Evolutionary conservation across 1,140 invertebrate species (phyloP).

Genomic region (Triops cancriformis): DNA sequence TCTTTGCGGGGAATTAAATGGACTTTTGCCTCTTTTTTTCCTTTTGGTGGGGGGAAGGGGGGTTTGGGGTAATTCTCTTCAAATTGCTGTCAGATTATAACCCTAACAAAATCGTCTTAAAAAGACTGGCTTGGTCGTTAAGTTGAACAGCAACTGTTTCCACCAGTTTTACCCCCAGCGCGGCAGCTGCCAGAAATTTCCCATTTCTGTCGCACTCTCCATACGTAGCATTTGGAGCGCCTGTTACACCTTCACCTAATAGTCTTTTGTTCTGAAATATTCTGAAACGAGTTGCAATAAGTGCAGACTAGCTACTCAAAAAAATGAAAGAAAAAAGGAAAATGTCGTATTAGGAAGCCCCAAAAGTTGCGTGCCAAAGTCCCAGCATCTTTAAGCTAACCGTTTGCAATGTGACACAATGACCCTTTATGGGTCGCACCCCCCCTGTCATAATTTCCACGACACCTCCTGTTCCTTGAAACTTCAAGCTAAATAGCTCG

Average conservation of each 20-base stretch:
- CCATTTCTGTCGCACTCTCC: background rate
- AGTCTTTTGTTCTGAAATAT: background rate
- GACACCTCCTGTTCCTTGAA: background rate
- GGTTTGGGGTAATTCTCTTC: background rate
- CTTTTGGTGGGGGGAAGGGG: too few species aligned
- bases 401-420: background rate
- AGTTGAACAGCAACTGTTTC: background rate
- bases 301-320: background rate
- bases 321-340: background rate
- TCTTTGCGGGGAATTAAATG: too few species aligned
- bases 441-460: background rate
- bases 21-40: background rate
- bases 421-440: background rate
- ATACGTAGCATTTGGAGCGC: background rate
- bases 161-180: background rate
- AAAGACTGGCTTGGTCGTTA: background rate
- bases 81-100: conserved; percentile 14
- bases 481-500: background rate
- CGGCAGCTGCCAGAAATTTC: background rate
- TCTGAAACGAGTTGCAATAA: background rate
- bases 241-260: background rate
- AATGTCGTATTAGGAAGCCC: background rate
- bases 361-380: background rate
- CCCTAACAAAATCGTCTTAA: background rate
- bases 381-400: conserved; percentile 10